Conservation (phyloP, 2,113 vertebrate genomes). For the Phasianus colchicus region DNA sequence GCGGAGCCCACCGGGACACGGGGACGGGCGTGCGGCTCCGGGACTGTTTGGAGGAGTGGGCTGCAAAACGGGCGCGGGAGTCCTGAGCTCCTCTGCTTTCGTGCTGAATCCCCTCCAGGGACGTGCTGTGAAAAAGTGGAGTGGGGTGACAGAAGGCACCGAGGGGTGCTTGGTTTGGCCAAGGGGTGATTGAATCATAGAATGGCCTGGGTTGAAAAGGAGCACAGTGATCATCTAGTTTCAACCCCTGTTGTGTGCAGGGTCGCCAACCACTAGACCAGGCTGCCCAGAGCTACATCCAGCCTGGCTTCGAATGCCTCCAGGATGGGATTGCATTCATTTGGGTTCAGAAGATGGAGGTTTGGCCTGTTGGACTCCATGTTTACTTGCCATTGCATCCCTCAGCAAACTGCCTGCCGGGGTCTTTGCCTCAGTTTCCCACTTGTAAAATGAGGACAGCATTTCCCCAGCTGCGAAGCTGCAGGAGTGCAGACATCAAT, state of each 20-base stretch:
- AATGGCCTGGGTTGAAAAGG: too few relatives aligned
- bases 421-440: constrained; percentile 24
- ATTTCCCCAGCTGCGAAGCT: not conserved
- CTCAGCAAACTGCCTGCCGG: not conserved
- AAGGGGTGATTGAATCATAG: not conserved
- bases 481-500: not conserved
- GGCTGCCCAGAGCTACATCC: too few relatives aligned
- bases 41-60: accelerated
- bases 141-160: not conserved
- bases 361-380: accelerated
- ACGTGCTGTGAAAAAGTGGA: accelerated
- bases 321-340: not conserved
- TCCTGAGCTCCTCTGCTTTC: accelerated
- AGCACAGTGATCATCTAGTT: too few relatives aligned
- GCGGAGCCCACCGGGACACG: too few relatives aligned
- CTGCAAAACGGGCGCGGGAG: not conserved
- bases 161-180: not conserved
- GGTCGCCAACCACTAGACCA: too few relatives aligned
- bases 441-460: accelerated
- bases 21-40: not conserved
- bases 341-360: not conserved
- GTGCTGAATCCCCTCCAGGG: accelerated
- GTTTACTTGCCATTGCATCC: accelerated
- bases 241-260: too few relatives aligned
- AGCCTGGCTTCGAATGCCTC: too few relatives aligned